These are phyloP conservation scores for Neocrepidodera transversa DNA, from an alignment of 2,888 invertebrate genomes.

Conservation along the genomic window DNA sequence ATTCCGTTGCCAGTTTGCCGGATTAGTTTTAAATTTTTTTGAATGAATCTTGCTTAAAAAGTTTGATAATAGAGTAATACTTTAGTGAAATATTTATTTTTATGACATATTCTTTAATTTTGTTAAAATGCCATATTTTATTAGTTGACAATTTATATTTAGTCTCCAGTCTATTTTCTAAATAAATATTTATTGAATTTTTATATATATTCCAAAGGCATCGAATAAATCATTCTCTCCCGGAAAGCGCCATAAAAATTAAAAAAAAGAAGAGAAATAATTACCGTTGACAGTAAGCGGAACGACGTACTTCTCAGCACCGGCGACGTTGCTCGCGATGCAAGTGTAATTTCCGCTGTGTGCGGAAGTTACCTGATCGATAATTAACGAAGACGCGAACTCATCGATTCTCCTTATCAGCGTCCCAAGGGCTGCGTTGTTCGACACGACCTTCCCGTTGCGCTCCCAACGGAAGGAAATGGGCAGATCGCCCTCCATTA, in stretches of 20 bases:
- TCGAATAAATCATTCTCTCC: too few species aligned
- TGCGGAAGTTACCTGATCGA: constrained; percentile 83
- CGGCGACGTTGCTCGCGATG: constrained; percentile 87
- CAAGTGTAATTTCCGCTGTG: constrained; percentile 94
- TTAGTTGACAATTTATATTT: too few species aligned
- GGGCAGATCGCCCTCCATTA: constrained; percentile 91
- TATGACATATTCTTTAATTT: too few species aligned
- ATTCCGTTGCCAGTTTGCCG: too few species aligned
- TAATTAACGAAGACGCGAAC: constrained; percentile 84
- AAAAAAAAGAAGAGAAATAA: constrained; percentile 59
- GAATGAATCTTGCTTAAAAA: too few species aligned
- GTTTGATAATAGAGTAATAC: too few species aligned
- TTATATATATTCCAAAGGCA: too few species aligned
- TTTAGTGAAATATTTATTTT: too few species aligned
- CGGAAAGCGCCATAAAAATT: background rate
- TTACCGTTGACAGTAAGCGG: constrained; percentile 84
- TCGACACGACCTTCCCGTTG: constrained; percentile 73
- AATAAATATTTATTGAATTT: too few species aligned
- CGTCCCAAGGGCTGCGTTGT: constrained; percentile 61
- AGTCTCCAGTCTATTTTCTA: too few species aligned
- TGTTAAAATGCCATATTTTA: too few species aligned
- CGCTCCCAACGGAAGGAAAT: constrained; percentile 92
- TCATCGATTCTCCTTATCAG: constrained; percentile 75
- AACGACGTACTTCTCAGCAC: constrained; percentile 77
- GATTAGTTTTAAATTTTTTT: too few species aligned